A percentile compares a stretch with the other conserved stretches of the same genome.
phyloP scores from a whole-genome alignment of 2,797 vertebrate genomes.

The Notolepis coatsorum region DNA sequence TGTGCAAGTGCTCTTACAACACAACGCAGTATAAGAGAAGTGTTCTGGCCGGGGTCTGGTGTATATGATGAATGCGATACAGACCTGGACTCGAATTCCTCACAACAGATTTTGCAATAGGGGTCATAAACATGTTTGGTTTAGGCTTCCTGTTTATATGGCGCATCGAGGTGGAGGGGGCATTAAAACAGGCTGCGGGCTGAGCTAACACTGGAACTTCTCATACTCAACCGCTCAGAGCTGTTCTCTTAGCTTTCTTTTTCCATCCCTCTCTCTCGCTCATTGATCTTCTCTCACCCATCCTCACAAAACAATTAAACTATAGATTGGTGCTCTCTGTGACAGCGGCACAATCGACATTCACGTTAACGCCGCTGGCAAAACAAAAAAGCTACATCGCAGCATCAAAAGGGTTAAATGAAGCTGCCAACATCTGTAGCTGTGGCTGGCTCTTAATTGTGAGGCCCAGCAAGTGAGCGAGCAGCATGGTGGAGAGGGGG shows the following conservation, averaged over 20 bases:
- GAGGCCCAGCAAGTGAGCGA: conserved; percentile 88
- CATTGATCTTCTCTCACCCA: not conserved
- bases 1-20: conserved; percentile 20
- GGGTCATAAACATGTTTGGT: conserved; percentile 62
- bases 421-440: conserved; percentile 92
- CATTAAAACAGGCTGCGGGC: conserved; percentile 52
- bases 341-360: not conserved
- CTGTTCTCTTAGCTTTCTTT: conserved; percentile 16
- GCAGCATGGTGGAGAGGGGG: conserved; percentile 83
- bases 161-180: conserved; percentile 45
- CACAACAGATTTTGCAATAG: conserved; percentile 49
- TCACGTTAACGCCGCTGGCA: conserved; percentile 34
- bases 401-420: conserved; percentile 75
- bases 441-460: conserved; percentile 90
- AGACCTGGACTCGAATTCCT: conserved; percentile 47
- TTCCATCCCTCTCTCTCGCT: conserved; percentile 4
- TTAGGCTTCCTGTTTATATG: conserved; percentile 72
- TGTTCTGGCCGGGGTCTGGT: conserved; percentile 47
- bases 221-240: conserved; percentile 47
- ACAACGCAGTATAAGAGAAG: conserved; percentile 35
- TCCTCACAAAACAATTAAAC: not conserved
- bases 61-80: conserved; percentile 48
- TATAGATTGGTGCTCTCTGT: not conserved
- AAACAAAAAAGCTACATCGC: conserved; percentile 45
- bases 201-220: conserved; percentile 54